These are phyloP conservation scores for Bilobella aurantiaca DNA, from an alignment of 1,140 invertebrate species.

Conservation along the genomic window DNA sequence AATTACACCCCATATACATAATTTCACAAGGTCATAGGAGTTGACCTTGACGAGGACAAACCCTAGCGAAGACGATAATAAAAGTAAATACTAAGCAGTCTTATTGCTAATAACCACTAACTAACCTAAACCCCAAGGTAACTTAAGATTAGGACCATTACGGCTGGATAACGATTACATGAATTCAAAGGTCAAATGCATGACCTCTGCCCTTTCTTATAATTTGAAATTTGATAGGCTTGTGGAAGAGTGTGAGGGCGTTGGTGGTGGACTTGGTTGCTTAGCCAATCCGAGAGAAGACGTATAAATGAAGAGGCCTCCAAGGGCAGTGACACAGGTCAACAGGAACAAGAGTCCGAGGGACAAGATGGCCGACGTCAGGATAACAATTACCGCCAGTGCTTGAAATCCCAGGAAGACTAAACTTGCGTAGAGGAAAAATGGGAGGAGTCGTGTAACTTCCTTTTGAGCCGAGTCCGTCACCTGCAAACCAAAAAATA, in stretches of 20 bases:
- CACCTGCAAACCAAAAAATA: conserved; percentile 18
- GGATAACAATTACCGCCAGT: conserved; percentile 14
- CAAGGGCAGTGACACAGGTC: conserved; percentile 16
- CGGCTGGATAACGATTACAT: no score
- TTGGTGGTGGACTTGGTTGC: background rate
- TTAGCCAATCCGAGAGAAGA: background rate
- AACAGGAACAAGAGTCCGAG: conserved; percentile 25
- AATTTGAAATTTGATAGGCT: background rate
- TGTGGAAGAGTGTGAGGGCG: background rate
- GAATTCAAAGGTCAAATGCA: no score
- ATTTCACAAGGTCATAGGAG: no score
- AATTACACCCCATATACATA: no score
- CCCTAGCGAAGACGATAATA: no score
- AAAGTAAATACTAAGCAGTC: no score
- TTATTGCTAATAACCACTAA: no score
- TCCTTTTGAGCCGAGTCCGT: conserved; percentile 20
- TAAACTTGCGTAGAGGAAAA: conserved; percentile 27
- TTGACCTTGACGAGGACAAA: no score
- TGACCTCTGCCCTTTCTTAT: background rate
- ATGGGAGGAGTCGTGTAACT: conserved; percentile 16
- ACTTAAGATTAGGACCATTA: no score
- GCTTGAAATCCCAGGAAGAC: conserved; percentile 25
- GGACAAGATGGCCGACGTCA: conserved; percentile 13
- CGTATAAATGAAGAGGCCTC: conserved; percentile 18
- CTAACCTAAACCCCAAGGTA: no score